Conservation (phyloP, 2,888 invertebrate species). For the Chymomyza caudatula region DNA sequence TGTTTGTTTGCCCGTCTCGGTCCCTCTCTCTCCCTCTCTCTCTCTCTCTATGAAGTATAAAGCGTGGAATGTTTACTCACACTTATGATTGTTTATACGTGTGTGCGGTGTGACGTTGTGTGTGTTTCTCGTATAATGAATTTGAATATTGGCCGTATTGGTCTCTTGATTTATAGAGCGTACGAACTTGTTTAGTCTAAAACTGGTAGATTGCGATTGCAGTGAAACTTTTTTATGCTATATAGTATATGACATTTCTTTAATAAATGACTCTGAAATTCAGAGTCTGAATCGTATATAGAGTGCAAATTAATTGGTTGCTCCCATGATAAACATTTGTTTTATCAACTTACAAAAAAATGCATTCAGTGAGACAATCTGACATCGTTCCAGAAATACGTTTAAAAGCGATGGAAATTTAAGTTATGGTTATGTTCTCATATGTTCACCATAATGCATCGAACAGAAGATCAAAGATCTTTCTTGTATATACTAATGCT, state of each 20-base stretch:
- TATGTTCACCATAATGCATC: no score
- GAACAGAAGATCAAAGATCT: no score
- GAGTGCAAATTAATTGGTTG: neutral
- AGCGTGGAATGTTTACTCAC: conserved; percentile 25
- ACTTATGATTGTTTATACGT: neutral
- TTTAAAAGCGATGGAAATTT: no score
- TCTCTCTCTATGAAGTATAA: no score
- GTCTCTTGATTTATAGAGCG: conserved; percentile 30
- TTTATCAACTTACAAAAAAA: no score
- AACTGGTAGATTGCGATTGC: conserved; percentile 19
- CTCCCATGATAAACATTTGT: neutral
- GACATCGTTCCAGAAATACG: no score
- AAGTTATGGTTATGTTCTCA: no score
- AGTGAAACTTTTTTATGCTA: neutral
- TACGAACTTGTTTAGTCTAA: conserved; percentile 5
- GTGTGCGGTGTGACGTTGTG: conserved; percentile 3
- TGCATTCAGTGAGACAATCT: no score
- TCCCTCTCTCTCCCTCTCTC: neutral
- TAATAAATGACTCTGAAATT: neutral
- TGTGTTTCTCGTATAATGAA: conserved; percentile 36
- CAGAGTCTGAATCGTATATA: no score
- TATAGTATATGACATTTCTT: neutral
- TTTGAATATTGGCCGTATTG: conserved; percentile 59
- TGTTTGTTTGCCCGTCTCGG: conserved; percentile 37
- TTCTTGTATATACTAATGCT: no score